Evolutionary conservation across 2,797 vertebrate genomes (phyloP).

Genomic region (Sebastes cheni): DNA sequence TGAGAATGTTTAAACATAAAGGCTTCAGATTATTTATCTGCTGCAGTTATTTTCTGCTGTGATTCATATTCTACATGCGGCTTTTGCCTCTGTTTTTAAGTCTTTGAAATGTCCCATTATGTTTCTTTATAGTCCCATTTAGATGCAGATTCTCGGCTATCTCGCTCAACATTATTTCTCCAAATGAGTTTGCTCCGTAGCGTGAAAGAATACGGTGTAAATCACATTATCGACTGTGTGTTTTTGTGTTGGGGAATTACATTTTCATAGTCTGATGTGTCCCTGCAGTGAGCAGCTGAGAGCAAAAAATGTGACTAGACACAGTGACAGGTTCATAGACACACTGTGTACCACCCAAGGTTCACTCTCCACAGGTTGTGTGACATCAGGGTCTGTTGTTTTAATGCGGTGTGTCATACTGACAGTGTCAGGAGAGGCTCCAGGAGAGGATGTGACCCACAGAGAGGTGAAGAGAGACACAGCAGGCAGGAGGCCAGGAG

Average conservation of each 20-base stretch:
- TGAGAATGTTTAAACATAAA: conserved; percentile 32
- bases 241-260: not conserved
- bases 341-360: not conserved
- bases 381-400: conserved; percentile 3
- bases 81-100: not conserved
- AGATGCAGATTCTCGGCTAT: not conserved
- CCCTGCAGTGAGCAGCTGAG: not conserved
- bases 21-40: conserved; percentile 6
- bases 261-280: not conserved
- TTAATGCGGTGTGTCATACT: conserved; percentile 21
- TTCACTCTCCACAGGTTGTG: conserved; percentile 11
- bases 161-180: not conserved
- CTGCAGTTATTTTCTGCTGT: not conserved
- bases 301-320: not conserved
- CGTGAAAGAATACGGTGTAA: not conserved
- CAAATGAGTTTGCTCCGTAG: not conserved
- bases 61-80: not conserved
- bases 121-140: conserved; percentile 1
- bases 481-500: conserved; percentile 26
- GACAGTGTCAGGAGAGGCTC: conserved; percentile 20
- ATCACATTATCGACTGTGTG: not conserved
- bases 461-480: conserved; percentile 40
- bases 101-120: not conserved
- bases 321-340: not conserved
- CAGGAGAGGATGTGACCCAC: conserved; percentile 33